These are phyloP conservation scores for Hycleus cichorii DNA, from an alignment of 1,140 invertebrate species.

Conservation along the genomic window DNA sequence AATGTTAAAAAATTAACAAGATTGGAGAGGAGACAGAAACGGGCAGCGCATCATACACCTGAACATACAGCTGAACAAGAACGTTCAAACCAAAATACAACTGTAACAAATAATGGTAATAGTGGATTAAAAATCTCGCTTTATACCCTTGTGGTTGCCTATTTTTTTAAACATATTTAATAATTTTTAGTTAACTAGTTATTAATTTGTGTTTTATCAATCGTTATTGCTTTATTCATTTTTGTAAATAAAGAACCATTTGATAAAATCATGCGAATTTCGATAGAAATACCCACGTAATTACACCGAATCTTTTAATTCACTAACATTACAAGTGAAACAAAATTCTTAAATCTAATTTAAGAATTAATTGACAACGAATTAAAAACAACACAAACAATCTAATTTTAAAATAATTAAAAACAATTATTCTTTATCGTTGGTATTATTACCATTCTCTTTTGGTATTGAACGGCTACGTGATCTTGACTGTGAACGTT, in stretches of 20 bases:
- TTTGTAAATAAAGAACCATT: not conserved
- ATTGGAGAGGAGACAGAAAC: not conserved
- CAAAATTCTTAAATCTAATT: not conserved
- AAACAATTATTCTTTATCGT: slow-evolving; percentile 14
- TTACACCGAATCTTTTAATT: no score
- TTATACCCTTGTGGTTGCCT: not conserved
- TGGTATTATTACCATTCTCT: slow-evolving; percentile 22
- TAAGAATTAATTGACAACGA: not conserved
- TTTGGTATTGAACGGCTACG: slow-evolving; percentile 27
- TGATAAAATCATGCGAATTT: no score
- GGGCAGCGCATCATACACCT: slow-evolving; percentile 17
- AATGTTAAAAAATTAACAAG: slow-evolving; percentile 8
- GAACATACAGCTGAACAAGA: slow-evolving; percentile 19
- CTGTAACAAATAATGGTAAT: not conserved
- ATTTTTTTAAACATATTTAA: not conserved
- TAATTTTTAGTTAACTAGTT: not conserved
- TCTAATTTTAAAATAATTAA: not conserved
- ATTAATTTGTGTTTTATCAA: not conserved
- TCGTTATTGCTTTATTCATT: not conserved
- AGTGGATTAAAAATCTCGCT: not conserved
- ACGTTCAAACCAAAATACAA: not conserved
- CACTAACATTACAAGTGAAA: no score
- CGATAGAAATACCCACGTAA: no score
- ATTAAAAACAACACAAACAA: slow-evolving; percentile 1
- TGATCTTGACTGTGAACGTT: slow-evolving; percentile 33